Evolutionary conservation across 2,113 vertebrate species (phyloP).

Genomic region (Neodontobutis hainanensis): DNA sequence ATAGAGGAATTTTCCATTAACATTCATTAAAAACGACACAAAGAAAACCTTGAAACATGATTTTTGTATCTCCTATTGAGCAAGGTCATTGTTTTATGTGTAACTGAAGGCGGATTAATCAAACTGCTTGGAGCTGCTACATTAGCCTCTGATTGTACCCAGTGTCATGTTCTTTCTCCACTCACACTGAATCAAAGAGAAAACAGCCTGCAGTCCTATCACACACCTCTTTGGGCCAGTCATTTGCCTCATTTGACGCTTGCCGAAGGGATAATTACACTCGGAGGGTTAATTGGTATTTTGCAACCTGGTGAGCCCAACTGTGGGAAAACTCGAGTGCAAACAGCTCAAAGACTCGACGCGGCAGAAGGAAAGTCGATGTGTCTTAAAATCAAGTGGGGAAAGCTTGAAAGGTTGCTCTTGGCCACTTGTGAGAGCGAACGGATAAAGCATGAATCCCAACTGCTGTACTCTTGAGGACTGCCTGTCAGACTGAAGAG

Average conservation of each 20-base stretch:
- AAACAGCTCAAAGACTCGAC: slow-evolving; percentile 14
- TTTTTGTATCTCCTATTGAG: slow-evolving; percentile 8
- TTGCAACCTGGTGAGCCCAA: slow-evolving; percentile 34
- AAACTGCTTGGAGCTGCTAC: slow-evolving; percentile 44
- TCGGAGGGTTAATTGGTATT: slow-evolving; percentile 57
- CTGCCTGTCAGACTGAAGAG: slow-evolving; percentile 44
- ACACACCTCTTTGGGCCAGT: slow-evolving; percentile 28
- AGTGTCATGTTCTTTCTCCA: slow-evolving; percentile 27
- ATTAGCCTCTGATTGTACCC: slow-evolving; percentile 29
- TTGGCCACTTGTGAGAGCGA: slow-evolving; percentile 35
- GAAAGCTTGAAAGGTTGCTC: slow-evolving; percentile 51
- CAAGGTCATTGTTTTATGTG: slow-evolving; percentile 14
- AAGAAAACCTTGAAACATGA: neutral
- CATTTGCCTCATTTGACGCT: slow-evolving; percentile 41
- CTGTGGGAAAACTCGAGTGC: slow-evolving; percentile 13
- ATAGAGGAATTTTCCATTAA: too few relatives aligned
- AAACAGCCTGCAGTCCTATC: slow-evolving; percentile 6
- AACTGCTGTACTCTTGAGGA: slow-evolving; percentile 14
- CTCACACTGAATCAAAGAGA: slow-evolving; percentile 35
- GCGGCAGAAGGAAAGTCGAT: neutral
- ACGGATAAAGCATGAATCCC: slow-evolving; percentile 46
- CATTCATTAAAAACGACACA: too few relatives aligned
- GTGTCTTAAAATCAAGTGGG: slow-evolving; percentile 39
- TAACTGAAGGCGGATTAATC: slow-evolving; percentile 38
- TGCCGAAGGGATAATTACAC: slow-evolving; percentile 54